Base-by-base conservation (phyloP, 2,888 invertebrate genomes). In the Lamproptera curius region DNA sequence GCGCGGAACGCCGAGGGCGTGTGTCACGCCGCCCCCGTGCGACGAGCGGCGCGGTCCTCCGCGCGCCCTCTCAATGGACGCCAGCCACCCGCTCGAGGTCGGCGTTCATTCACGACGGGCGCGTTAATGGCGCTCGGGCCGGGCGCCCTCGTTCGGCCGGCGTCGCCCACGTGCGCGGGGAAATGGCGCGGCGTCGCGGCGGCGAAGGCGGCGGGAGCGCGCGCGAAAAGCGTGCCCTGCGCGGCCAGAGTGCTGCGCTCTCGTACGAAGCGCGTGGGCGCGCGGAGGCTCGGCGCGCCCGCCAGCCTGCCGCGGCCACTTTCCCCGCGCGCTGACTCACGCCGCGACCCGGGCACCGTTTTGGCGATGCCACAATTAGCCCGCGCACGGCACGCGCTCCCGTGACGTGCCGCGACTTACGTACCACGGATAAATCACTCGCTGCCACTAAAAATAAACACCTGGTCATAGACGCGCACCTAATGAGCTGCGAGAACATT, bases 111-210 rank as follows among this genome's bases (percentile, higher is more conserved):
- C 86, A 87, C 85, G 84, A 77, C 84, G 78, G 70, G 70, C 72
- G 77, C 70, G 76, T 78, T 85, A 85, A 84, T 87, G 85, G 84
- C 81, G 77, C 66, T 73, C 69, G 68, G 67, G 73, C 71, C 73
- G 71, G 70, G 76, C 76, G 85, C 76, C 80, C 76, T 80, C 78
- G 73, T 57, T 72, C 63, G 65, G 72, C 67, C 70, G 72, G 55
- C 66, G 76, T 78, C 85, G 85, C 86, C 86, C 85, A 85, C 86
- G 84, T 86, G 86, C 86, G 86, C 86, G 80, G 66, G 84, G 76
- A 85, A 85, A 84, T 85, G 85, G 86, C 86, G 86, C 85, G 84
- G 76, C 79, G 80, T 80, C 81, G 82, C 77, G 78, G 73, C 79
- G 79, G 59, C 69, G 62, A 74, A 79, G n/a, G n/a, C n/a, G 20